phyloP scores from a whole-genome alignment of 2,797 vertebrate species.

The Tokudaia tokunoshimensis region DNA sequence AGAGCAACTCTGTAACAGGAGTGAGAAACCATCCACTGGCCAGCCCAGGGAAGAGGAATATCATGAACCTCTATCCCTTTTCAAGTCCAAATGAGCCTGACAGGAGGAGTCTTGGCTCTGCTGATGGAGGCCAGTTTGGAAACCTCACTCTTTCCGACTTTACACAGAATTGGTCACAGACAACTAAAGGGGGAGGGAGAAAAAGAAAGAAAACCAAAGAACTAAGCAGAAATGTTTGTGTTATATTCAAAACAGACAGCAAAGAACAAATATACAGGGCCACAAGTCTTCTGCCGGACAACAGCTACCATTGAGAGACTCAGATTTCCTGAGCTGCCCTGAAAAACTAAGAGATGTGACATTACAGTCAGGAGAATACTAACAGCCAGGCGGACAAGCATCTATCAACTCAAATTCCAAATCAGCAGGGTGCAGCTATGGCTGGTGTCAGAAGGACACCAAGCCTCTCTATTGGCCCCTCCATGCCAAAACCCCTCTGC shows the following conservation, averaged over 20 bases:
- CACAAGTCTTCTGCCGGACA: not conserved
- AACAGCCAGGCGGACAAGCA: slow-evolving; percentile 63
- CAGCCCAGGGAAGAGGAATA: slow-evolving; percentile 37
- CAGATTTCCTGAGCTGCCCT: not conserved
- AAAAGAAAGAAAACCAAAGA: slow-evolving; percentile 46
- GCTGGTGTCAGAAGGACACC: slow-evolving; percentile 82
- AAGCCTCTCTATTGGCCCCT: slow-evolving; percentile 84
- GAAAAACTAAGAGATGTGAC: not conserved
- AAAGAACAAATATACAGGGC: not conserved
- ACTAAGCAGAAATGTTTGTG: slow-evolving; percentile 64
- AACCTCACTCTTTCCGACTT: not conserved
- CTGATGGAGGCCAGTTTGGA: not conserved
- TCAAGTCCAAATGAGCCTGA: slow-evolving; percentile 47
- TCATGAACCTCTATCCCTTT: not conserved
- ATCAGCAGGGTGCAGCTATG: slow-evolving; percentile 83
- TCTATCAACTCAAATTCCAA: slow-evolving; percentile 86
- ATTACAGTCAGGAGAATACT: not conserved
- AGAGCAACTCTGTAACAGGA: slow-evolving; percentile 46
- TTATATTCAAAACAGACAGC: slow-evolving; percentile 68
- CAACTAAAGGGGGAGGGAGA: slow-evolving; percentile 13
- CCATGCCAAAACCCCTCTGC: slow-evolving; percentile 86
- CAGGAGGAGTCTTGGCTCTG: slow-evolving; percentile 46
- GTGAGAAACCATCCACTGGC: not conserved
- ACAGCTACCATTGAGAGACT: slow-evolving; percentile 21
- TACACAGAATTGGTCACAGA: slow-evolving; percentile 50